These are phyloP conservation scores for Mesocricetus auratus DNA, from an alignment of 2,113 vertebrate genomes.

Conservation along the genomic window DNA sequence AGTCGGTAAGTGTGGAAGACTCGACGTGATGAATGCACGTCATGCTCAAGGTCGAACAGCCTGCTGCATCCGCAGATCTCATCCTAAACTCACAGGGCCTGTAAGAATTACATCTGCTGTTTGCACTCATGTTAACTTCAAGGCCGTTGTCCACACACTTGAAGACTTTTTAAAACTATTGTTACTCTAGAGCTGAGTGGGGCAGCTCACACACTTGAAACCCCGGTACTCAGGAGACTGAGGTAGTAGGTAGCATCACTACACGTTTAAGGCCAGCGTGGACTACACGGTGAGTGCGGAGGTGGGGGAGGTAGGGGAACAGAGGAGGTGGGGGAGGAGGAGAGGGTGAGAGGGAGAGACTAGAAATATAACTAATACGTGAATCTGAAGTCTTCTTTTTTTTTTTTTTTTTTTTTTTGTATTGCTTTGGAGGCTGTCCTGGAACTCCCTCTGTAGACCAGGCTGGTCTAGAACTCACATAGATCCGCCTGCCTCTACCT, in stretches of 20 bases:
- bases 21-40: neutral
- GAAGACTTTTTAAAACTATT: neutral
- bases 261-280: too few species aligned
- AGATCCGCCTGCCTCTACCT: too few species aligned
- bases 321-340: neutral
- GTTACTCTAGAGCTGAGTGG: neutral
- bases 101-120: neutral
- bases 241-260: neutral
- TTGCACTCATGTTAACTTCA: neutral
- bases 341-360: neutral
- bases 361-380: neutral
- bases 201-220: neutral
- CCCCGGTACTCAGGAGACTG: neutral
- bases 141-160: neutral
- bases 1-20: neutral
- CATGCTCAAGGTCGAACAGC: neutral
- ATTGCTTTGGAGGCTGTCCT: too few species aligned
- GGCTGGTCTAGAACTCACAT: too few species aligned
- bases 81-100: neutral
- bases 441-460: too few species aligned
- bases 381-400: too few species aligned
- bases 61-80: neutral
- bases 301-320: too few species aligned
- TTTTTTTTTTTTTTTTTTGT: too few species aligned
- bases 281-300: neutral